Conservation (phyloP, 2,797 vertebrate species). For the Protosalanx chinensis region DNA sequence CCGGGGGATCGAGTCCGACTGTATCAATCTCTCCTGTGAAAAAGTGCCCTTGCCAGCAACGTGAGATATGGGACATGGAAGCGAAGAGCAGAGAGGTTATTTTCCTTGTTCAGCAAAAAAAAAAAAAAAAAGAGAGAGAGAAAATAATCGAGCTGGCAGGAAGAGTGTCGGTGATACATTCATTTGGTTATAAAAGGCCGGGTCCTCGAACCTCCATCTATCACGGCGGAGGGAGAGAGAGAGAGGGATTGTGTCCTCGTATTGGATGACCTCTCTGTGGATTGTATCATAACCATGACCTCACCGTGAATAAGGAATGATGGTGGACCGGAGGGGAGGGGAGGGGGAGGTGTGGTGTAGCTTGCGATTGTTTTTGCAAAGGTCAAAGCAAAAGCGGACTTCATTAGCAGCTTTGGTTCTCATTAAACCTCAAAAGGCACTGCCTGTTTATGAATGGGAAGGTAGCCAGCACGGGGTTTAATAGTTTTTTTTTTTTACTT, state of each 20-base stretch:
- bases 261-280: background rate
- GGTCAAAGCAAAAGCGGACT: no score
- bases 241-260: background rate
- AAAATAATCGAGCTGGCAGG: background rate
- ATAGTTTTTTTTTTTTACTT: no score
- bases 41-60: constrained; percentile 36
- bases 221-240: constrained; percentile 27
- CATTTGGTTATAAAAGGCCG: constrained; percentile 55
- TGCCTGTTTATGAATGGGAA: no score
- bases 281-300: constrained; percentile 3
- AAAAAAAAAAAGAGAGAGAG: background rate
- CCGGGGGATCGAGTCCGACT: constrained; percentile 42
- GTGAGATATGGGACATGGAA: constrained; percentile 49
- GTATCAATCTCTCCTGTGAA: constrained; percentile 56
- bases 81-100: constrained; percentile 54
- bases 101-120: constrained; percentile 62
- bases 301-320: background rate
- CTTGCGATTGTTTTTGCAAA: background rate
- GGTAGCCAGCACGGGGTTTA: no score
- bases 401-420: no score
- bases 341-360: background rate
- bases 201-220: constrained; percentile 58
- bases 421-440: no score
- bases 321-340: background rate
- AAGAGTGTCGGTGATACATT: constrained; percentile 39